Evolutionary conservation across 2,888 invertebrate genomes (phyloP), one percentile per base, ranked within the genome.

Genomic region (Lycaena phlaeas): DNA sequence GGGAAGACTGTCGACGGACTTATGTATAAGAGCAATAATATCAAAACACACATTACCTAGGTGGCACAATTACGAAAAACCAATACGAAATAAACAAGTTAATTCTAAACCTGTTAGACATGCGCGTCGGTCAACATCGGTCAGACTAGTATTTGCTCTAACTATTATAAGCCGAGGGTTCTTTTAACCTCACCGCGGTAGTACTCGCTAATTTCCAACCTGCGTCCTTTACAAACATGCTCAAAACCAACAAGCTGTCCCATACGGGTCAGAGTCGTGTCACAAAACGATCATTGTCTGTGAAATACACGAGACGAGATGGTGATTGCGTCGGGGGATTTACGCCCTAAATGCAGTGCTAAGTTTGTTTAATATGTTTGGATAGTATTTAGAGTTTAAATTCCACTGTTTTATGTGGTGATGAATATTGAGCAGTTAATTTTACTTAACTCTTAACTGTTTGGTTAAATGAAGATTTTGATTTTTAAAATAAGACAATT

Each of bases 181-280:
- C 65, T 70, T 74, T 74, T 68, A 61, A 52, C 52, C 49, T 48
- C 41, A 62, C 79, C 79, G 79, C 79, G 65, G 79, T 81, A 81
- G 79, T 59, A 76, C 63, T 58, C 61, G 79, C 79, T 81, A 81
- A 79, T 76, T 76, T 64, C 40, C 52, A 59, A 57, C 64, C 56
- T 46, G 58, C 61, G 64, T 79, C 79, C 79, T 79, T 62, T 46
- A 53, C 68, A 78, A 79, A 79, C 62, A 79, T 45, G 45, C 48
- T 47, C 53, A 57, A 61, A 69, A 66, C 59, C 64, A 77, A 77
- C 73, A 77, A 54, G 50, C 9, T 4, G 4, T 1, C 4, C 44
- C 9, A n/a, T 46, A 61, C 59, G 49, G 66, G 64, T 64, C 43
- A 52, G n/a, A 52, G 52, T 61, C 54, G 45, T 38, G n/a, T 49